Evolutionary conservation across 1,140 invertebrate species (phyloP).

Genomic region (Brachionus paranguensis): DNA sequence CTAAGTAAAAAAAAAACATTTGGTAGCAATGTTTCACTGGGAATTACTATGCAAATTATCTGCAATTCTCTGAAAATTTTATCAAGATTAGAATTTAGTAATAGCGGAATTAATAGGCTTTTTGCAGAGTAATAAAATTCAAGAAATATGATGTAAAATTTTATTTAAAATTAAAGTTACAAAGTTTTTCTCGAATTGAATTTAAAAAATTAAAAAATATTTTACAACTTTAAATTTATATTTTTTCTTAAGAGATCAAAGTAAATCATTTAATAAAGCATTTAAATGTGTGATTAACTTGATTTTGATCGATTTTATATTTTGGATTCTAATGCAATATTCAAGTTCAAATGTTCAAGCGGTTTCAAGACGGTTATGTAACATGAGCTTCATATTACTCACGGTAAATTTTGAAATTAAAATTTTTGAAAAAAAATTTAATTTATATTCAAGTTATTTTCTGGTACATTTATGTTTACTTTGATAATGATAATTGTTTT

Average conservation of each 20-base stretch:
- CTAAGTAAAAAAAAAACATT: no score
- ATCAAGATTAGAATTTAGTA: no score
- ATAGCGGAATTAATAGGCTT: no score
- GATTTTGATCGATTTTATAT: not conserved
- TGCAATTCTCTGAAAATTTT: no score
- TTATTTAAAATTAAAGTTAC: no score
- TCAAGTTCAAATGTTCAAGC: not conserved
- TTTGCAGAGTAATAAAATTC: no score
- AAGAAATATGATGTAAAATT: no score
- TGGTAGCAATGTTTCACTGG: no score
- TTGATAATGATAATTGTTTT: not conserved
- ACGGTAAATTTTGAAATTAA: not conserved
- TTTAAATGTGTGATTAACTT: not conserved
- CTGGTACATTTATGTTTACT: not conserved
- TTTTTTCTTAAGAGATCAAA: not conserved
- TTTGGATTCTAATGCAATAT: constrained; percentile 12
- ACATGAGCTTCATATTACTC: constrained; percentile 6
- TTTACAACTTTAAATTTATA: not conserved
- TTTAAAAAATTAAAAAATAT: not conserved
- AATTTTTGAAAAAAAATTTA: not conserved
- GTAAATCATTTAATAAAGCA: not conserved
- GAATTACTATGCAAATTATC: no score
- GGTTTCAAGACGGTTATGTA: constrained; percentile 21
- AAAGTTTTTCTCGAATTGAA: no score
- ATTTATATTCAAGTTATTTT: constrained; percentile 12